phyloP scores from a whole-genome alignment of 2,113 vertebrate species.

The Aptenodytes patagonicus region DNA sequence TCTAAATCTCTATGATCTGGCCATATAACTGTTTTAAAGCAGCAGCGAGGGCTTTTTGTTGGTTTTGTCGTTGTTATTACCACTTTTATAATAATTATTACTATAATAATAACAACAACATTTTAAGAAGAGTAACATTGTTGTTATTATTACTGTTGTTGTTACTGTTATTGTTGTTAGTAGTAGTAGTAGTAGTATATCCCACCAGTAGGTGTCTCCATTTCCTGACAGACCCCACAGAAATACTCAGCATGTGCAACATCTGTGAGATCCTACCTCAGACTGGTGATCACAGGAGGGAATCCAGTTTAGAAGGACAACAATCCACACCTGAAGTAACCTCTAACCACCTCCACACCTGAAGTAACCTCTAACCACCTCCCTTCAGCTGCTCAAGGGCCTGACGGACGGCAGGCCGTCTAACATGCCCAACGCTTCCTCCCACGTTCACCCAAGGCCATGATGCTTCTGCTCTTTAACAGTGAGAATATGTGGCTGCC shows the following conservation, averaged over 20 bases:
- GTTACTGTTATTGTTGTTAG: too few species aligned
- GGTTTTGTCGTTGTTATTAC: neutral
- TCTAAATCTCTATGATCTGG: neutral
- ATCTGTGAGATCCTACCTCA: neutral
- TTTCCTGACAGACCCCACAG: neutral
- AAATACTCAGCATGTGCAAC: neutral
- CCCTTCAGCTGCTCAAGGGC: neutral
- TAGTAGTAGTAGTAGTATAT: too few species aligned
- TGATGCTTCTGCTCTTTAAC: neutral
- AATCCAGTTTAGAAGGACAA: neutral
- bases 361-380: neutral
- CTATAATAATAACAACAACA: neutral
- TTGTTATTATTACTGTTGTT: neutral
- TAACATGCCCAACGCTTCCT: neutral
- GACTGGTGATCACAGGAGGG: neutral
- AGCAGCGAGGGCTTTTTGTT: neutral
- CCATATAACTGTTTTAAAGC: neutral
- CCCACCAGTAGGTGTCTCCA: constrained; percentile 39
- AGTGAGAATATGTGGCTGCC: neutral
- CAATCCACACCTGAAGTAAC: neutral
- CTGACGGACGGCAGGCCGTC: neutral
- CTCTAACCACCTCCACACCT: neutral
- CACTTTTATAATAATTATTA: neutral
- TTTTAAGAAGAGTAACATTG: neutral
- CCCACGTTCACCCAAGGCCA: neutral